These are phyloP conservation scores for Bolinopsis microptera DNA, from an alignment of 37 sponge, comb jelly and placozoan genomes.

Conservation along the genomic window DNA sequence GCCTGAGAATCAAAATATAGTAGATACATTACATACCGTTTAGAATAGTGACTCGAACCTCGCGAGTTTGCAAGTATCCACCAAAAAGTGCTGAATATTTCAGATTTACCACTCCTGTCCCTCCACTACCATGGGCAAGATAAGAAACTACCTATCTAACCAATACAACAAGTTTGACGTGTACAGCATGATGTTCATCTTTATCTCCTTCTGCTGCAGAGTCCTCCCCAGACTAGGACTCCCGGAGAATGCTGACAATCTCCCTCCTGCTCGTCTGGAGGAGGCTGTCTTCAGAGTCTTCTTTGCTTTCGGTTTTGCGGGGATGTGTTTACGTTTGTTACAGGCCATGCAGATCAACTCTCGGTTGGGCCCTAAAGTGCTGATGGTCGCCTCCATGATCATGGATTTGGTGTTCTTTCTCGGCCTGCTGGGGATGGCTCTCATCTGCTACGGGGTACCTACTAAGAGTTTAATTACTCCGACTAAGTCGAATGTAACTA, in stretches of 20 bases:
- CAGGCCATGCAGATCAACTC: not conserved
- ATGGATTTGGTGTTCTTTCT: conserved; percentile 10
- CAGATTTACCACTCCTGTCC: conserved; percentile 14
- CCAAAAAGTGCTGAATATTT: not conserved
- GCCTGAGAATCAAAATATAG: too few species aligned
- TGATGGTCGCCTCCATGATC: conserved; percentile 3
- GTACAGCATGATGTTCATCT: not conserved
- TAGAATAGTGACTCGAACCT: too few species aligned
- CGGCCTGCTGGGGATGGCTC: not conserved
- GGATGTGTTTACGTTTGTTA: not conserved
- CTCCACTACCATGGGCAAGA: not conserved
- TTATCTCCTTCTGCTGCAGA: conserved; percentile 12
- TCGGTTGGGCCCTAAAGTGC: not conserved
- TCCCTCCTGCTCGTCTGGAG: not conserved
- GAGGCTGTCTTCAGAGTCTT: not conserved
- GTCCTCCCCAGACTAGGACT: not conserved
- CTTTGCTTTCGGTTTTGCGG: not conserved
- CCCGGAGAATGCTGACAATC: not conserved
- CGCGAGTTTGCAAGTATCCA: too few species aligned
- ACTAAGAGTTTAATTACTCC: conserved; percentile 3
- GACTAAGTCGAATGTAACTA: not conserved
- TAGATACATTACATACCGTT: too few species aligned
- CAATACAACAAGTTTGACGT: conserved; percentile 1
- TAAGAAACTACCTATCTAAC: not conserved
- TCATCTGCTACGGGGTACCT: not conserved